A percentile compares a stretch with the other conserved stretches of the same genome.
Conservation (phyloP, 1,140 invertebrate species). For the Thaumatotibia leucotreta region DNA sequence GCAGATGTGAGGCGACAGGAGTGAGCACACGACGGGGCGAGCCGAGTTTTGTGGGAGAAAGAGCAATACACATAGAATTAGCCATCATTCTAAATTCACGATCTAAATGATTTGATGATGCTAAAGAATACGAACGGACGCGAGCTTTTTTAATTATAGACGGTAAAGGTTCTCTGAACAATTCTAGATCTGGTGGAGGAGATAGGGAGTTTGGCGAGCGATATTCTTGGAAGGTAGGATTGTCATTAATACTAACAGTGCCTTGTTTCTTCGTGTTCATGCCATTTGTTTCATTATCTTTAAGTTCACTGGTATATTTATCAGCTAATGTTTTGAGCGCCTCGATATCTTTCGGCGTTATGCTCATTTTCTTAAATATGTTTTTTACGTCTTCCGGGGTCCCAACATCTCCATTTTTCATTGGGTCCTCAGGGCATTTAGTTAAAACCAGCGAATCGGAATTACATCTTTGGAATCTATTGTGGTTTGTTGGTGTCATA, state of each 20-base stretch:
- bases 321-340: background rate
- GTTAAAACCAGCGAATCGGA: conserved; percentile 35
- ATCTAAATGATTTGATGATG: conserved; percentile 48
- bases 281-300: background rate
- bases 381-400: conserved; percentile 28
- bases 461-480: conserved; percentile 30
- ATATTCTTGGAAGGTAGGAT: conserved; percentile 51
- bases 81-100: conserved; percentile 58
- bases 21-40: conserved; percentile 58
- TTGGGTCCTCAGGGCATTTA: conserved; percentile 21
- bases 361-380: conserved; percentile 38
- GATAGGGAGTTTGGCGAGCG: conserved; percentile 38
- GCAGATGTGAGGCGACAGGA: conserved; percentile 51
- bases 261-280: conserved; percentile 26
- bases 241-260: conserved; percentile 49
- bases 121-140: conserved; percentile 43
- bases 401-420: background rate
- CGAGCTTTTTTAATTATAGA: conserved; percentile 63
- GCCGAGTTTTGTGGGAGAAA: conserved; percentile 63
- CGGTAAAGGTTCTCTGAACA: conserved; percentile 43
- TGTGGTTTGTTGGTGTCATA: conserved; percentile 17
- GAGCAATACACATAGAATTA: conserved; percentile 72
- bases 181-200: conserved; percentile 41
- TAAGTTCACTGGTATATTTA: background rate
- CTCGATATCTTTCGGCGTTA: conserved; percentile 19